Evolutionary conservation across 2,888 invertebrate genomes (phyloP), one percentile per base, ranked within the genome.

Genomic region (Tribolium freemani): DNA sequence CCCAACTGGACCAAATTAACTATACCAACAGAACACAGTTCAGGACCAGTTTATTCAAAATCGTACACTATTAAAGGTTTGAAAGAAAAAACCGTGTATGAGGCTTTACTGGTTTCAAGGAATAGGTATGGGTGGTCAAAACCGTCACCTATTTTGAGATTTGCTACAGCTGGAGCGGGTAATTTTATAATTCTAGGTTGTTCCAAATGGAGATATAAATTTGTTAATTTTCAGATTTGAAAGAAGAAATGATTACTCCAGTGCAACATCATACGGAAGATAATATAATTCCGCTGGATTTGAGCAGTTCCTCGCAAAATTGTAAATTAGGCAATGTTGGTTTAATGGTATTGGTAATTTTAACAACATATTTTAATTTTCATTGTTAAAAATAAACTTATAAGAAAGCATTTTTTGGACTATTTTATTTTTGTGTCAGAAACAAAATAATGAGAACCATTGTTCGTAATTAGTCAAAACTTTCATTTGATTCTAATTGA

Each of bases 71-170:
- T 96, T 1, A 89, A 90, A 66, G 95, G 95, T 0, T 87, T 96
- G 1, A 90, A 91, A 26, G 91, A 92, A 0, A 91, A 92, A 3
- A 92, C 92, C 0, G 90, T 93, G 0, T 96, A 95, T 79, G 95
- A 96, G 86, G 94, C 93, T 0, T 87, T 92, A 0, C 90, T 95
- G 1, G 89, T 92, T n/a, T 93, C 94, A 0, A 90, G 94, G 83
- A 96, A 96, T 85, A 90, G 92, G 80, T 95, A 92, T 80, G 95
- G 96, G n/a, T 94, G 93, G 93, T 95, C 95, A 78, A 92, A 93
- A 77, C 91, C 92, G 0, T 94, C 94, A 8, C 89, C 92, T 1
- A 88, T 93, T 57, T 87, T 94, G 68, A 90, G 92, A 82, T 95
- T 96, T 82, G 91, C 93, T 9, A 95, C 95, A 0, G 90, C 91